These are phyloP conservation scores for Machimus rusticus DNA, from an alignment of 2,888 invertebrate genomes.

Conservation along the genomic window DNA sequence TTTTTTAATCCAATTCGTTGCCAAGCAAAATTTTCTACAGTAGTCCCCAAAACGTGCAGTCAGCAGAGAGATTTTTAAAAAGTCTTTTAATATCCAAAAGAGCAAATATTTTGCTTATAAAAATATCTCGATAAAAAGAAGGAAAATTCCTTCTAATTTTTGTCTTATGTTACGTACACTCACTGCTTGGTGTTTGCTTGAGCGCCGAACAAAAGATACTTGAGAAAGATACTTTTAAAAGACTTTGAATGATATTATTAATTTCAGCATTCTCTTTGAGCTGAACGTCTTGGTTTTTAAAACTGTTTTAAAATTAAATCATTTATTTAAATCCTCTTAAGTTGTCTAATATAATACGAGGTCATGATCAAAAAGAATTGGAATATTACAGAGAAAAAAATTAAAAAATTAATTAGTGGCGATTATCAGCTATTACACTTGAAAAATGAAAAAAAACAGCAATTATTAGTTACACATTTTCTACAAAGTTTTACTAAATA, in stretches of 20 bases:
- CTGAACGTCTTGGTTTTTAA: background rate
- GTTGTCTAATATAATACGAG: background rate
- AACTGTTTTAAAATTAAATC: background rate
- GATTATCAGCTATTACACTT: background rate
- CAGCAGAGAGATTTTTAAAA: background rate
- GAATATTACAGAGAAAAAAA: background rate
- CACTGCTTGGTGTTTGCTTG: background rate
- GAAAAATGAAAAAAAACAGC: background rate
- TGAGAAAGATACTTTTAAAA: background rate
- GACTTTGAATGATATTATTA: background rate
- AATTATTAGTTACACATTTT: slow-evolving; percentile 3
- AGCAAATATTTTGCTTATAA: background rate
- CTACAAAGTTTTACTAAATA: slow-evolving; percentile 5
- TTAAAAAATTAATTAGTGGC: background rate
- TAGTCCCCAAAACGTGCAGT: background rate
- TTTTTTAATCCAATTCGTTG: background rate
- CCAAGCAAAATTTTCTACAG: background rate
- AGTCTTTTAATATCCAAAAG: background rate
- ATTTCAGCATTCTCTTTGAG: background rate
- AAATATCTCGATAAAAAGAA: background rate
- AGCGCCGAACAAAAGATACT: background rate
- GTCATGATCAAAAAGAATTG: background rate
- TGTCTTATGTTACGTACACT: background rate
- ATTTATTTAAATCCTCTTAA: background rate
- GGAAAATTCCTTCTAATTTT: background rate